Conservation (phyloP, 2,888 invertebrate species). For the Acrobasis suavella region DNA sequence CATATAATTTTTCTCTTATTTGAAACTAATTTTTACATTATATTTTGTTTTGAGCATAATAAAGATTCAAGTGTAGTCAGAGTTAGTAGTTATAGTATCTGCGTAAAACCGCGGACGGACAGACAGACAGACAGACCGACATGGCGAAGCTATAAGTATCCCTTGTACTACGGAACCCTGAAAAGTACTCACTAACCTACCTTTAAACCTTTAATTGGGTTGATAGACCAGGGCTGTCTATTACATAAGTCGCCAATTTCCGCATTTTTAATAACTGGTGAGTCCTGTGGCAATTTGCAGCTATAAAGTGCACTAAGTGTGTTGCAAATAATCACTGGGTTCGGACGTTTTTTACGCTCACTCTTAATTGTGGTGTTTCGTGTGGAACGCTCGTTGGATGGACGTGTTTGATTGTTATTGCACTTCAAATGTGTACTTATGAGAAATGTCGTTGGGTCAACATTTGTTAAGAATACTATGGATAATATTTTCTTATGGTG, state of each 20-base stretch:
- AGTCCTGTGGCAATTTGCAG: not conserved
- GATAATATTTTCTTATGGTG: not conserved
- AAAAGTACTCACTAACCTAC: no score
- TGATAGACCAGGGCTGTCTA: not conserved
- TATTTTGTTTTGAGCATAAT: no score
- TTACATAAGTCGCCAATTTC: conserved; percentile 5
- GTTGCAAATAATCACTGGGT: conserved; percentile 1
- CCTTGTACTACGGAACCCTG: no score
- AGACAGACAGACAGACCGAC: no score
- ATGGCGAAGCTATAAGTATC: no score
- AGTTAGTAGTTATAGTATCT: no score
- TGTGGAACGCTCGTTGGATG: not conserved
- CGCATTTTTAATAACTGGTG: conserved; percentile 2
- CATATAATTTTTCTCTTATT: no score
- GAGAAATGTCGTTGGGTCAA: not conserved
- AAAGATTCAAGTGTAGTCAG: no score
- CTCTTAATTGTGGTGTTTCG: conserved; percentile 9
- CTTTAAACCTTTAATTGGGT: not conserved
- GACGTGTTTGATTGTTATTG: not conserved
- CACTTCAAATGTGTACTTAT: conserved; percentile 3
- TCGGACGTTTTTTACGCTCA: not conserved
- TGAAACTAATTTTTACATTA: no score
- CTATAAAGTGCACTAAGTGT: conserved; percentile 8
- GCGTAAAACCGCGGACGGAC: no score
- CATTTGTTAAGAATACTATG: not conserved